Percentiles rank a stretch among this genome's conserved stretches.
Evolutionary conservation across 1,140 invertebrate species (phyloP).

Genomic region (Drosophila parabipectinata): DNA sequence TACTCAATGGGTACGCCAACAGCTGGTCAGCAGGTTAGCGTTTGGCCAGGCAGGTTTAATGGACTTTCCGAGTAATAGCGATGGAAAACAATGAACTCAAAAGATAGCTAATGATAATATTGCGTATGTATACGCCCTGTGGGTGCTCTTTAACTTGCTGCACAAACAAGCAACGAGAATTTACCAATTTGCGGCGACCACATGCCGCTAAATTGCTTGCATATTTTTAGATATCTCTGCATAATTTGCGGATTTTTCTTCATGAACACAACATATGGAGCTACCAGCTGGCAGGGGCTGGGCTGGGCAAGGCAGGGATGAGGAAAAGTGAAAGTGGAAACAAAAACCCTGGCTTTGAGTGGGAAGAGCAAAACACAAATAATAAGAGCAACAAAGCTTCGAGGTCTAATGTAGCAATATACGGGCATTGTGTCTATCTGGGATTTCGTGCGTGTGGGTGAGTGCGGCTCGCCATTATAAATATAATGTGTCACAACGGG

Average conservation of each 20-base stretch:
- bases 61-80: conserved; percentile 34
- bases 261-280: conserved; percentile 68
- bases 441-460: conserved; percentile 16
- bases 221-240: conserved; percentile 59
- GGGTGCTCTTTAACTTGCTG: conserved; percentile 12
- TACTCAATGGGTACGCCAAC: conserved; percentile 63
- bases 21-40: conserved; percentile 43
- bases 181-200: conserved; percentile 63
- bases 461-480: conserved; percentile 63
- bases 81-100: conserved; percentile 18
- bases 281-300: conserved; percentile 3
- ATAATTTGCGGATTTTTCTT: conserved; percentile 78
- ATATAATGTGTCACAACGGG: conserved; percentile 78
- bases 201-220: conserved; percentile 63
- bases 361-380: conserved; percentile 50
- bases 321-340: conserved; percentile 7
- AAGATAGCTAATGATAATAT: conserved; percentile 49
- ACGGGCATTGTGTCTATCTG: conserved; percentile 48
- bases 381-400: conserved; percentile 50
- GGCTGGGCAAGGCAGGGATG: neutral
- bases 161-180: conserved; percentile 34
- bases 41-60: conserved; percentile 28
- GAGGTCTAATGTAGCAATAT: conserved; percentile 50
- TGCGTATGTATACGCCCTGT: conserved; percentile 66
- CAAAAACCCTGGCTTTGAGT: conserved; percentile 47